phyloP scores from a whole-genome alignment of 2,888 invertebrate genomes.

The Drosophila algonquin region DNA sequence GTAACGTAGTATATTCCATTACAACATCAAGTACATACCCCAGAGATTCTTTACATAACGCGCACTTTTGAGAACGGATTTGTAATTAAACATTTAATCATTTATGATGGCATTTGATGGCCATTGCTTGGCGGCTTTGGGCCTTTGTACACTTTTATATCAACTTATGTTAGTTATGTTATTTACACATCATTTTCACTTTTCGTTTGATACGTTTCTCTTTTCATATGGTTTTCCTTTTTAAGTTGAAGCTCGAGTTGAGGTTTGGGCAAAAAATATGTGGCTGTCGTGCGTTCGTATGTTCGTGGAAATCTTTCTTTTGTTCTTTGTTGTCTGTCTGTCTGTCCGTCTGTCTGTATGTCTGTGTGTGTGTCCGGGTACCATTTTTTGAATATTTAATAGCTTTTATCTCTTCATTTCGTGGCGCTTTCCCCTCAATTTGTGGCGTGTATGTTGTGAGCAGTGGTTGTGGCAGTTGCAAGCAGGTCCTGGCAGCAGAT shows the following conservation, averaged over 20 bases:
- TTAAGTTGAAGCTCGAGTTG: slow-evolving; percentile 5
- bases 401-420: slow-evolving; percentile 10
- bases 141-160: slow-evolving; percentile 45
- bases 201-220: slow-evolving; percentile 39
- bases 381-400: not conserved
- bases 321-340: not conserved
- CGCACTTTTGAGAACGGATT: slow-evolving; percentile 35
- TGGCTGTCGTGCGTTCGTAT: slow-evolving; percentile 17
- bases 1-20: slow-evolving; percentile 75
- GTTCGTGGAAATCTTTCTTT: not conserved
- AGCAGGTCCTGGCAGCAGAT: slow-evolving; percentile 20
- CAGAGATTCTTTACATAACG: slow-evolving; percentile 32
- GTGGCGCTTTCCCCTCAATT: slow-evolving; percentile 26
- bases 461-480: slow-evolving; percentile 9
- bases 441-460: slow-evolving; percentile 22
- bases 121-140: slow-evolving; percentile 15
- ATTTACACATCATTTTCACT: slow-evolving; percentile 65
- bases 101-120: slow-evolving; percentile 28
- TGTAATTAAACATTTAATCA: slow-evolving; percentile 34
- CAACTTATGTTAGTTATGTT: slow-evolving; percentile 36
- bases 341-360: not conserved
- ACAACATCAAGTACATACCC: slow-evolving; percentile 83
- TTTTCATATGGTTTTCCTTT: slow-evolving; percentile 9
- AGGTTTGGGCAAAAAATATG: slow-evolving; percentile 41
- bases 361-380: slow-evolving; percentile 5